Evolutionary conservation across 2,888 invertebrate genomes (phyloP).

Genomic region (Sacculina carcini): DNA sequence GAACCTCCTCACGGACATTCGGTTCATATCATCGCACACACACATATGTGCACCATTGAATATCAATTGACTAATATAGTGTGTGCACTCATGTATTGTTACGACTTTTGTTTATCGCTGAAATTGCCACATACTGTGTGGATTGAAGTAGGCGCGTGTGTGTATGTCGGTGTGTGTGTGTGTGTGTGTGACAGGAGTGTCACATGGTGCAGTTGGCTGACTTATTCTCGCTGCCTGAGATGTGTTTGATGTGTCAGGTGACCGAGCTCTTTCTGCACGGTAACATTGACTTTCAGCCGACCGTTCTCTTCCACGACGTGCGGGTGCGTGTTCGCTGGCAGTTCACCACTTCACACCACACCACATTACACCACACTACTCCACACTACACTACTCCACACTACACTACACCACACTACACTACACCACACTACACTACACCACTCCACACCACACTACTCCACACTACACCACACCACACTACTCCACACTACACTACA

Average conservation of each 20-base stretch:
- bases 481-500: neutral
- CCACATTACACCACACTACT: neutral
- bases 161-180: no score
- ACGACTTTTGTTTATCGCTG: neutral
- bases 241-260: constrained; percentile 73
- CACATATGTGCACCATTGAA: constrained; percentile 5
- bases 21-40: constrained; percentile 8
- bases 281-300: constrained; percentile 77
- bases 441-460: neutral
- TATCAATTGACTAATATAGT: neutral
- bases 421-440: neutral
- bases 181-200: constrained; percentile 15
- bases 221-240: constrained; percentile 87
- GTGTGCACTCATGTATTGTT: no score
- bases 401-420: neutral
- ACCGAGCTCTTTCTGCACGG: constrained; percentile 72
- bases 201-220: constrained; percentile 85
- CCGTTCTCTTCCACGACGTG: constrained; percentile 79
- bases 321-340: constrained; percentile 33
- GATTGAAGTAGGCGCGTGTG: neutral
- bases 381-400: neutral
- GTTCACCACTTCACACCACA: no score
- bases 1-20: constrained; percentile 26
- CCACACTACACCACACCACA: neutral
- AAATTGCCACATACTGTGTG: neutral